Evolutionary conservation across 2,888 invertebrate genomes (phyloP), one percentile per base, ranked within the genome.

Genomic region (Drosophila mettleri): DNA sequence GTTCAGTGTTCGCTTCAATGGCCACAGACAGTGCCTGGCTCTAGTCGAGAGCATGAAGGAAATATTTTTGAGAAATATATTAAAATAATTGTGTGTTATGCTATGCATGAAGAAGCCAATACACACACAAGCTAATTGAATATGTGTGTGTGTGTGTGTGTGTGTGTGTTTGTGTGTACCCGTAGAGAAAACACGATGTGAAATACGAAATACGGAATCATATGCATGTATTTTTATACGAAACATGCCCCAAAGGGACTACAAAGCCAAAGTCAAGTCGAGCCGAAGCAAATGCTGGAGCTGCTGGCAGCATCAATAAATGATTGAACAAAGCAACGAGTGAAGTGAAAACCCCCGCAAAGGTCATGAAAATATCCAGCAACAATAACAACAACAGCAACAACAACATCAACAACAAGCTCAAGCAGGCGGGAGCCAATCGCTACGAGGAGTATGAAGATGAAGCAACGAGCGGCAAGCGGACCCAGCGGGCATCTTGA

Each of bases 281-380:
- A 77, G 64, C 61, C 45, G 53, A 66, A 65, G 52, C n/a, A n/a
- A 46, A 48, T 43, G 59, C 29, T n/a, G 53, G 34, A 27, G 57
- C 39, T 20, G 55, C n/a, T 6, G 10, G 53, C 52, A 34, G 58
- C 68, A 80, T 76, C 87, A 88, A 88, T 88, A 88, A 88, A 86
- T 88, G 88, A 85, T 85, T 88, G 87, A 84, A 88, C 87, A 86
- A 88, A 80, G 75, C 72, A 74, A 46, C 63, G 73, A 55, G 52
- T 39, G 39, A 74, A 75, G 69, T 73, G 66, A 69, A 88, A 88
- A 86, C 89, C 81, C 85, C 85, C 81, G 81, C 89, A 88, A 88
- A 85, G 89, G 85, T 88, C 87, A 83, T 81, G 82, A 73, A 85
- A 81, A 87, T 16, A 85, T 60, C 53, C 66, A 64, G 45, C 41